Evolutionary conservation across 30 jellyfish, hydroid and myxozoan genomes (phyloP).

Genomic region (Cassiopea andromeda): DNA sequence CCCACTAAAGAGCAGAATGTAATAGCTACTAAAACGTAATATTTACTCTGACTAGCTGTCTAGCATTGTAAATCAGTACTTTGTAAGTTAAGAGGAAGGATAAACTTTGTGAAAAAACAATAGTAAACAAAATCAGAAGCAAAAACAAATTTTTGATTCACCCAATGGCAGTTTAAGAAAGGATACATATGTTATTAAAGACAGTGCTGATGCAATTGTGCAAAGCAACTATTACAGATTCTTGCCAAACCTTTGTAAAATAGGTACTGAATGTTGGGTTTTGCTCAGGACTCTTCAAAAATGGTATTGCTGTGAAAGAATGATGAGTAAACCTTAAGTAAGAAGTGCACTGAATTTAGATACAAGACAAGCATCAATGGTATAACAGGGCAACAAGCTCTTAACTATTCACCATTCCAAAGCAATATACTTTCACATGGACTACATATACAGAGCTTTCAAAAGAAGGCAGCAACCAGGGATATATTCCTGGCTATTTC

Average conservation of each 20-base stretch:
- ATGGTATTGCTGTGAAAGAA: constrained; percentile 80
- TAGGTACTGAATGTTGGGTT: constrained; percentile 78
- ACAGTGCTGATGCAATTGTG: constrained; percentile 90
- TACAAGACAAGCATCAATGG: not conserved
- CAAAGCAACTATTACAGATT: constrained; percentile 83
- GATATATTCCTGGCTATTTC: too few species aligned
- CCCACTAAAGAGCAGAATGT: too few species aligned
- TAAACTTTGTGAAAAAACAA: not conserved
- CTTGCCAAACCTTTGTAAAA: constrained; percentile 97
- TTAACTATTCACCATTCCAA: too few species aligned
- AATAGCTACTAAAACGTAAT: too few species aligned
- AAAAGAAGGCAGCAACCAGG: too few species aligned
- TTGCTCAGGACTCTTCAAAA: constrained; percentile 89
- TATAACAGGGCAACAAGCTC: too few species aligned
- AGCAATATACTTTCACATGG: too few species aligned
- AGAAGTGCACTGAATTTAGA: not conserved
- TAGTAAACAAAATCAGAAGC: not conserved
- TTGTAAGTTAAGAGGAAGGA: too few species aligned
- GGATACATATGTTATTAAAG: constrained; percentile 89
- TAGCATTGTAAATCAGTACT: too few species aligned
- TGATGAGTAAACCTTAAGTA: not conserved
- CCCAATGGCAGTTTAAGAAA: not conserved
- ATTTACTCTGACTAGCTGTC: too few species aligned
- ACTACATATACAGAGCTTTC: too few species aligned
- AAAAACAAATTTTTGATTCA: not conserved